phyloP scores from a whole-genome alignment of 2,888 invertebrate genomes.

The Chaetogeoica ovagalla region DNA sequence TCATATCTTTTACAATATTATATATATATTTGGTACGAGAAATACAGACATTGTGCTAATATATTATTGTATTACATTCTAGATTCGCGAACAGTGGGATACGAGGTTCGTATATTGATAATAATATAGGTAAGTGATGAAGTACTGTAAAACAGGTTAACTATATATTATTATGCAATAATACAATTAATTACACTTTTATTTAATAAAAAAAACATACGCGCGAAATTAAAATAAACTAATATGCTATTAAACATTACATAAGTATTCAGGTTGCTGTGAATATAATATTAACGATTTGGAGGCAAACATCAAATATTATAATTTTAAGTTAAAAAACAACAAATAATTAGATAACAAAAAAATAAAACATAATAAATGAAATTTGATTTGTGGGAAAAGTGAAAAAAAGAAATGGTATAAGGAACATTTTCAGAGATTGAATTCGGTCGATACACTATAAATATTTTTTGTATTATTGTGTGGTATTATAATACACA shows the following conservation, averaged over 20 bases:
- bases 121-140: background rate
- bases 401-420: background rate
- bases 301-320: background rate
- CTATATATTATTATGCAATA: constrained; percentile 1
- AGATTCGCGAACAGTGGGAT: background rate
- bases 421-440: background rate
- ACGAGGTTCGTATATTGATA: background rate
- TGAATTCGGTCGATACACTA: background rate
- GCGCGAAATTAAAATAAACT: constrained; percentile 33
- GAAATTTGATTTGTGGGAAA: background rate
- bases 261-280: background rate
- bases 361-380: constrained; percentile 15
- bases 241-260: background rate
- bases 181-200: constrained; percentile 26
- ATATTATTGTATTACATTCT: background rate
- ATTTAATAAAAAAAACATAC: constrained; percentile 47
- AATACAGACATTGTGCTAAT: too few species aligned
- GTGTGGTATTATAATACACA: too few species aligned
- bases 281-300: background rate
- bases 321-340: background rate
- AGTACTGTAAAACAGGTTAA: background rate
- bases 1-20: background rate
- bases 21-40: too few species aligned
- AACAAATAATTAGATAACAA: background rate
- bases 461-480: too few species aligned